phyloP scores from a whole-genome alignment of 2,113 vertebrate genomes.

The Xiphias gladius region DNA sequence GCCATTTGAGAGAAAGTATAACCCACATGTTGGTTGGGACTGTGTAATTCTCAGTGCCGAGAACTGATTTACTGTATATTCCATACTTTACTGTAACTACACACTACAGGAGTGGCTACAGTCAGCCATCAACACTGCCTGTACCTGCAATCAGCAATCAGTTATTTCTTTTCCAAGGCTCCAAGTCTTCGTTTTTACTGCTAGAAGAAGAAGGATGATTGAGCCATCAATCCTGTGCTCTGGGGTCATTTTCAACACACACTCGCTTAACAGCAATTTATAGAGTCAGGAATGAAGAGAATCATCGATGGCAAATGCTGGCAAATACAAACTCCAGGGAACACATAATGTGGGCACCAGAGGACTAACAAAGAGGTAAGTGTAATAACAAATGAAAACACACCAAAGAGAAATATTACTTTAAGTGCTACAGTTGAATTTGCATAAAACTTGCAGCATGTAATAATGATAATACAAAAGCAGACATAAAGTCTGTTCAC shows the following conservation, averaged over 20 bases:
- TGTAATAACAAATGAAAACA: constrained; percentile 44
- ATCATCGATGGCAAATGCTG: constrained; percentile 22
- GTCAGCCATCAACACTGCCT: constrained; percentile 1
- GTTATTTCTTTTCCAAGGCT: constrained; percentile 18
- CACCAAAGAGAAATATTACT: constrained; percentile 49
- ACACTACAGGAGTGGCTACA: neutral
- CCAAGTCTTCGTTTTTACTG: neutral
- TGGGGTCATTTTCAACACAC: constrained; percentile 46
- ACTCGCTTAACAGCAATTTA: constrained; percentile 36
- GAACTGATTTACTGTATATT: neutral
- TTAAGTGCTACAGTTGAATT: constrained; percentile 21
- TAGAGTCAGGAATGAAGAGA: constrained; percentile 33
- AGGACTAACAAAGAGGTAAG: constrained; percentile 48
- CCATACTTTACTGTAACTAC: neutral
- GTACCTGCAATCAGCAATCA: constrained; percentile 25
- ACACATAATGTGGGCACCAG: constrained; percentile 24
- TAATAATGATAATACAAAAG: constrained; percentile 32
- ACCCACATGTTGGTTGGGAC: neutral
- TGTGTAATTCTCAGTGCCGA: neutral
- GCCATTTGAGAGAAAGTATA: neutral
- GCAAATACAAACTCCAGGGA: constrained; percentile 26
- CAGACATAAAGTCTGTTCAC: constrained; percentile 17
- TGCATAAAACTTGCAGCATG: constrained; percentile 44
- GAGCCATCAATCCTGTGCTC: constrained; percentile 34
- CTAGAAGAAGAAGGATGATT: constrained; percentile 25